A percentile compares a stretch with the other conserved stretches of the same genome.
These are phyloP conservation scores for Syngnathus acus DNA, from an alignment of 2,797 vertebrate genomes.

Conservation along the genomic window DNA sequence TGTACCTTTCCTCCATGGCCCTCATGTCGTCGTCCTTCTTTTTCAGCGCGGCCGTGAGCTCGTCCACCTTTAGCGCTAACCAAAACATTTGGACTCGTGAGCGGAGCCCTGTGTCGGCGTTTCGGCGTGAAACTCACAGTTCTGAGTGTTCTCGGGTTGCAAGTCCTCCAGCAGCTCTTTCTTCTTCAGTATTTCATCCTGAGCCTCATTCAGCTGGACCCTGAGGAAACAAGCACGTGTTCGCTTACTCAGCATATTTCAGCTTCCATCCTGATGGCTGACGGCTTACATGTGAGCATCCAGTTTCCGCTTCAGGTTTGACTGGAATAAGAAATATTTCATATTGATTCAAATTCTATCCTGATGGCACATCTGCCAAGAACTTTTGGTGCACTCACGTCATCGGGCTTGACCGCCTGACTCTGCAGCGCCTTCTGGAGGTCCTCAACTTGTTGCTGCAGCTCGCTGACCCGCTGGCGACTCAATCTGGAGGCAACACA, in stretches of 20 bases:
- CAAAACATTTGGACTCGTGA: background rate
- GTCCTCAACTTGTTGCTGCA: conserved; percentile 92
- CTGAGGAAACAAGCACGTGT: conserved; percentile 49
- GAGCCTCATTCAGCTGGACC: conserved; percentile 91
- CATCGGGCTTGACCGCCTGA: conserved; percentile 83
- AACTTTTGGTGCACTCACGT: conserved; percentile 66
- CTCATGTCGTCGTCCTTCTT: conserved; percentile 99
- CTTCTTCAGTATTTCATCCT: conserved; percentile 96
- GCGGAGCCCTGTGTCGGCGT: background rate
- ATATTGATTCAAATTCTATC: background rate
- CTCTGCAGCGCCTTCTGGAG: conserved; percentile 91
- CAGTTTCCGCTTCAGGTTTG: conserved; percentile 88
- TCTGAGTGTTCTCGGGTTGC: conserved; percentile 85
- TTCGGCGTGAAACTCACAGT: conserved; percentile 59
- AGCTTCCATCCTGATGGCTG: background rate
- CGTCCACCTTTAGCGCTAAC: conserved; percentile 82
- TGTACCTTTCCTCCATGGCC: conserved; percentile 98
- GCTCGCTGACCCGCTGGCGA: conserved; percentile 74
- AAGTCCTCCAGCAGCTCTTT: conserved; percentile 92
- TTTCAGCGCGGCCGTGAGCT: conserved; percentile 86
- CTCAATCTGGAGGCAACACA: conserved; percentile 69
- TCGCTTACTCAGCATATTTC: background rate
- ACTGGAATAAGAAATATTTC: conserved; percentile 61
- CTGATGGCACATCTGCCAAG: conserved; percentile 1
- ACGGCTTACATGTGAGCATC: conserved; percentile 94